Percentiles rank a stretch among this genome's conserved stretches.
phyloP scores from a whole-genome alignment of 2,113 vertebrate species.

The Atractosteus spatula region DNA sequence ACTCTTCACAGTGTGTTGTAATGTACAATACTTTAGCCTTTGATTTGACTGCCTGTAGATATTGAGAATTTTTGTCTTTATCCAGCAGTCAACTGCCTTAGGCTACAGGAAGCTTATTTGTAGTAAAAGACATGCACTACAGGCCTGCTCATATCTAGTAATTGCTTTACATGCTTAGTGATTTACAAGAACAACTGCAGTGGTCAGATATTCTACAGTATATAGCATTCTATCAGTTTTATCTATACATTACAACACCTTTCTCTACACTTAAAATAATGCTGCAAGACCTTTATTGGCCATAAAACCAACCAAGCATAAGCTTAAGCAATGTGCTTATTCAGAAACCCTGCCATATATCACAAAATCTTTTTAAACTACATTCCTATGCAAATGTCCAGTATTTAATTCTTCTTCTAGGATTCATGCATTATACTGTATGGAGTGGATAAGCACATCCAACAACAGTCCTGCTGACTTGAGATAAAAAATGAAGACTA shows the following conservation, averaged over 20 bases:
- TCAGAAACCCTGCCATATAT: too few relatives aligned
- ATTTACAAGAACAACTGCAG: slow-evolving; percentile 13
- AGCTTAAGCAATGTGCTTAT: too few relatives aligned
- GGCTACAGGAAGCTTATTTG: slow-evolving; percentile 13
- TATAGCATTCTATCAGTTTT: too few relatives aligned
- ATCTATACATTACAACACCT: too few relatives aligned
- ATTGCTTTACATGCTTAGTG: slow-evolving; percentile 23
- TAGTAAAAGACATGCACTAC: slow-evolving; percentile 1
- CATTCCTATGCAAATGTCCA: too few relatives aligned
- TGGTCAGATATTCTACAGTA: slow-evolving; percentile 11
- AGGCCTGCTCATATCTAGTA: slow-evolving; percentile 4
- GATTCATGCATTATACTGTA: too few relatives aligned
- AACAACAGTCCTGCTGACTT: too few relatives aligned
- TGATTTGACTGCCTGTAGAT: slow-evolving; percentile 19
- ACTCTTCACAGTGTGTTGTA: background rate
- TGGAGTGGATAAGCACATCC: too few relatives aligned
- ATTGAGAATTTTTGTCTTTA: slow-evolving; percentile 12
- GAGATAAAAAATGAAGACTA: too few relatives aligned
- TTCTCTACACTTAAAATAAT: background rate
- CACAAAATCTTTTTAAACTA: too few relatives aligned
- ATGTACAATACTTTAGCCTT: background rate
- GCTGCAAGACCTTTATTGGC: background rate
- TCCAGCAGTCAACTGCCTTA: slow-evolving; percentile 11
- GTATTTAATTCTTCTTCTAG: too few relatives aligned
- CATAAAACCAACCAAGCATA: too few relatives aligned